phyloP scores from a whole-genome alignment of 2,888 invertebrate species.

The Drosophila conformis region DNA sequence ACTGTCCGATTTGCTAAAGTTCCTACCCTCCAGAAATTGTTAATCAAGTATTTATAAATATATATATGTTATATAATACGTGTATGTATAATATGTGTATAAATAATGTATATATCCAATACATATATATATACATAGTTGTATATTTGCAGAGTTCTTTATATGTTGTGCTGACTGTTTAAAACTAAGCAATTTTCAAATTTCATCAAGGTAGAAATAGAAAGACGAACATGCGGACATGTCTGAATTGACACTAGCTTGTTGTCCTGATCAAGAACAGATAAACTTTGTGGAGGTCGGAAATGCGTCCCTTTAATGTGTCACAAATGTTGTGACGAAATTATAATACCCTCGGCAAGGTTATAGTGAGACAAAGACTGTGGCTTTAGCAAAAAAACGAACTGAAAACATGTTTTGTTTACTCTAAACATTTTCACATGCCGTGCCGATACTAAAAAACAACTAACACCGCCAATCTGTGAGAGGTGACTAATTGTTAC shows the following conservation, averaged over 20 bases:
- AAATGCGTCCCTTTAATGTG: constrained; percentile 3
- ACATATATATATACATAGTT: neutral
- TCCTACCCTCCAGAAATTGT: constrained; percentile 48
- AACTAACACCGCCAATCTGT: neutral
- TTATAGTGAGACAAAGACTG: constrained; percentile 52
- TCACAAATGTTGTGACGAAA: constrained; percentile 18
- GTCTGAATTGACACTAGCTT: neutral
- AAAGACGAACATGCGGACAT: neutral
- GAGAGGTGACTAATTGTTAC: constrained; percentile 11
- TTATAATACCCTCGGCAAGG: constrained; percentile 14
- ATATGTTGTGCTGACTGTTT: neutral
- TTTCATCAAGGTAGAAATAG: neutral
- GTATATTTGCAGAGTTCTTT: neutral
- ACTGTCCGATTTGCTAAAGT: constrained; percentile 50
- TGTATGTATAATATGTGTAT: neutral
- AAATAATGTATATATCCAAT: neutral
- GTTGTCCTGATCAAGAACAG: constrained; percentile 7
- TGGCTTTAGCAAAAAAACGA: constrained; percentile 43
- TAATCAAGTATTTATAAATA: constrained; percentile 8
- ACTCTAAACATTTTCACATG: constrained; percentile 65
- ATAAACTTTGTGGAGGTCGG: constrained; percentile 5
- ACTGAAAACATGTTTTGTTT: constrained; percentile 57
- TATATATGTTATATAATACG: neutral
- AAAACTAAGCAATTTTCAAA: neutral
- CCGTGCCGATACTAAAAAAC: constrained; percentile 12